phyloP scores from a whole-genome alignment of 2,888 invertebrate genomes.

The Scaptomyza cyrtandrae region DNA sequence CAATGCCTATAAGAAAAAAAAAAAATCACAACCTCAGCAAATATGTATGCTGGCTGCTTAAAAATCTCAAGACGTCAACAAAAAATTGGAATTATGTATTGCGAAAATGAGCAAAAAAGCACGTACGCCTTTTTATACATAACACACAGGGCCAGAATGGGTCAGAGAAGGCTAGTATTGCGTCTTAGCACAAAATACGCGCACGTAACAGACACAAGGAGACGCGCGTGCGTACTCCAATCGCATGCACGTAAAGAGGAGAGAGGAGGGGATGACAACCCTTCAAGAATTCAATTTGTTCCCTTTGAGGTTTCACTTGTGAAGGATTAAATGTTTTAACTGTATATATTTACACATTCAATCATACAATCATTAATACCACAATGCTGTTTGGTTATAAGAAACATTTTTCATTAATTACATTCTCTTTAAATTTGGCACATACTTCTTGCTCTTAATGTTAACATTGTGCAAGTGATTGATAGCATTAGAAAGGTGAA shows the following conservation, averaged over 20 bases:
- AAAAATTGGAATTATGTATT: slow-evolving; percentile 14
- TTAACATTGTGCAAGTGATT: slow-evolving; percentile 33
- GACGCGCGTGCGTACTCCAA: background rate
- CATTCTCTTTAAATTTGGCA: background rate
- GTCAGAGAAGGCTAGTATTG: background rate
- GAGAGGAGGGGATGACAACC: background rate
- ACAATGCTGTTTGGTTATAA: background rate
- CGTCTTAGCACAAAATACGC: background rate
- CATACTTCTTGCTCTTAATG: background rate
- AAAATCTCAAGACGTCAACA: slow-evolving; percentile 26
- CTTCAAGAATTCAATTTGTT: background rate
- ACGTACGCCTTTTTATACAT: slow-evolving; percentile 19
- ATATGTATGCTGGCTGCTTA: slow-evolving; percentile 22
- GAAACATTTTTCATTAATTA: background rate
- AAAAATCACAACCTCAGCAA: slow-evolving; percentile 17
- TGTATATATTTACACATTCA: background rate
- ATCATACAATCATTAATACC: background rate
- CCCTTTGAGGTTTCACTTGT: background rate
- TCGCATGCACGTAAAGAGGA: background rate
- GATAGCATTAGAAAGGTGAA: slow-evolving; percentile 57
- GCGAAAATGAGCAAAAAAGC: slow-evolving; percentile 37
- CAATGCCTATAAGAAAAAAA: slow-evolving; percentile 44
- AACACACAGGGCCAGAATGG: slow-evolving; percentile 1
- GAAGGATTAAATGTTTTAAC: background rate
- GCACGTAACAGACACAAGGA: background rate